Evolutionary conservation across 2,797 vertebrate genomes (phyloP).

Genomic region (Megaceryle alcyon): DNA sequence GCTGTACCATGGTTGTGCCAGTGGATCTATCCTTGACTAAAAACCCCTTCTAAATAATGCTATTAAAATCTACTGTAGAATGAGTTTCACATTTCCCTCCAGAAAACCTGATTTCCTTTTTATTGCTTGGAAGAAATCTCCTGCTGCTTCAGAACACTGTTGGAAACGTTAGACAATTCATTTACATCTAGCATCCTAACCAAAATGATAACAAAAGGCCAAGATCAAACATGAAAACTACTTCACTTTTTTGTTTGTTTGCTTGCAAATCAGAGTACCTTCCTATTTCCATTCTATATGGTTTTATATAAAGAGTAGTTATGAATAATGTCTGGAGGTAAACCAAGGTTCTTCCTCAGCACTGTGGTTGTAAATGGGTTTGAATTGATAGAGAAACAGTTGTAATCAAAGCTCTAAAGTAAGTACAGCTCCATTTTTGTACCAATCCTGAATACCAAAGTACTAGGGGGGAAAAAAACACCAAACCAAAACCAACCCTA

Average conservation of each 20-base stretch:
- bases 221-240: background rate
- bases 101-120: background rate
- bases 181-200: background rate
- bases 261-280: background rate
- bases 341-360: no score
- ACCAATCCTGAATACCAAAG: background rate
- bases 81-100: background rate
- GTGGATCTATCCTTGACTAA: conserved; percentile 83
- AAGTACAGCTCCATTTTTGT: background rate
- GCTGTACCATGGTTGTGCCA: conserved; percentile 68
- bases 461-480: background rate
- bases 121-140: background rate
- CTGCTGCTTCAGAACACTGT: background rate
- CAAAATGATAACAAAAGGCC: background rate
- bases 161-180: background rate
- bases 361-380: background rate
- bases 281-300: background rate
- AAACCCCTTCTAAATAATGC: background rate
- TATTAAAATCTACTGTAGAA: conserved; percentile 7
- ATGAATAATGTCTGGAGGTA: no score
- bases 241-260: background rate
- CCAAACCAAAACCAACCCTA: background rate
- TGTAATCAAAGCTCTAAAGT: background rate
- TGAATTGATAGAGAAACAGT: background rate
- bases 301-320: background rate